phyloP scores from a whole-genome alignment of 2,888 invertebrate species.

The Acronicta leporina region DNA sequence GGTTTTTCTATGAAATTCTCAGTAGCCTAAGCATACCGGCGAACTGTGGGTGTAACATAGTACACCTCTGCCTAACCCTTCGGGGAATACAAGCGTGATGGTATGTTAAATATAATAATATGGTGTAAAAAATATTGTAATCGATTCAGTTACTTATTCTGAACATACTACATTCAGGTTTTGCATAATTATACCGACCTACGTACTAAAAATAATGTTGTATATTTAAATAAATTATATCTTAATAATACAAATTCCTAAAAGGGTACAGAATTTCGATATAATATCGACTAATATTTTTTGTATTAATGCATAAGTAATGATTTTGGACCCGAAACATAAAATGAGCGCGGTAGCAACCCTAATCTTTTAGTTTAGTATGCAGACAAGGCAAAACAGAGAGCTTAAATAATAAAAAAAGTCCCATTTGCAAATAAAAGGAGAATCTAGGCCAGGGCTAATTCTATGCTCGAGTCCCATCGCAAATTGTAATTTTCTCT shows the following conservation, averaged over 20 bases:
- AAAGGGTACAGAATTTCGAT: constrained; percentile 42
- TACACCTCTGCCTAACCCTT: too few relatives aligned
- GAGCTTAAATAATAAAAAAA: constrained; percentile 50
- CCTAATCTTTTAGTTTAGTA: constrained; percentile 48
- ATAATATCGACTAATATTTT: constrained; percentile 48
- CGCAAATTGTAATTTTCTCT: constrained; percentile 84
- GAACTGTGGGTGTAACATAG: too few relatives aligned
- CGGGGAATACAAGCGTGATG: too few relatives aligned
- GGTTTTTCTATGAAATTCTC: too few relatives aligned
- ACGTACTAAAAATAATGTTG: too few relatives aligned
- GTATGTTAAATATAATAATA: too few relatives aligned
- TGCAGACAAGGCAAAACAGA: constrained; percentile 45
- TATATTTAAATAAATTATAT: too few relatives aligned
- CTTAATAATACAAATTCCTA: constrained; percentile 37
- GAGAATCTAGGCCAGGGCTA: constrained; percentile 68
- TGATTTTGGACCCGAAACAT: constrained; percentile 45
- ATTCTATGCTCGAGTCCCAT: constrained; percentile 76
- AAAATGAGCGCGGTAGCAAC: constrained; percentile 44
- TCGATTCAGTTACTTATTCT: too few relatives aligned
- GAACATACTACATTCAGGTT: too few relatives aligned
- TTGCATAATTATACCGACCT: too few relatives aligned
- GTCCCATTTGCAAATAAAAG: constrained; percentile 49
- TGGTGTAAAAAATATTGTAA: too few relatives aligned
- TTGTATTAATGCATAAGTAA: constrained; percentile 50
- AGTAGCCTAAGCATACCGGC: too few relatives aligned